A percentile compares a stretch with the other conserved stretches of the same genome.
Conservation (phyloP, 2,888 invertebrate genomes). For the Lacanobia wlatinum region DNA sequence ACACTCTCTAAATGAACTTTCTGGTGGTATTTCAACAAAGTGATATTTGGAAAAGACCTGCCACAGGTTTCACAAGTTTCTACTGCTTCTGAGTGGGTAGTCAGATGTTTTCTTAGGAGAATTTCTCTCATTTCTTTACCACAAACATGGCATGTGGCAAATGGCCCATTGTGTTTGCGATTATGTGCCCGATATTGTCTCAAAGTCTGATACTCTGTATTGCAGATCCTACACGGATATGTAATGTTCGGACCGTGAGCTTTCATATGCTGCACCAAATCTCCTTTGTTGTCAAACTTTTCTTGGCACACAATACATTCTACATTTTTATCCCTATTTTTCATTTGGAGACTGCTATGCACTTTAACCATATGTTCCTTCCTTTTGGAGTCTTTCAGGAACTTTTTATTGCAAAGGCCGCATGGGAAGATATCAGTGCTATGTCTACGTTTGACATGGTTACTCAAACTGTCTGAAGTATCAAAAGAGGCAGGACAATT, state of each 20-base stretch:
- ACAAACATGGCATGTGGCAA: slow-evolving; percentile 56
- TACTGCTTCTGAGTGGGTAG: slow-evolving; percentile 61
- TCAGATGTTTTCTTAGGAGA: slow-evolving; percentile 58
- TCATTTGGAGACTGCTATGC: slow-evolving; percentile 72
- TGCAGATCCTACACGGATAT: slow-evolving; percentile 52
- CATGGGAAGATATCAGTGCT: slow-evolving; percentile 71
- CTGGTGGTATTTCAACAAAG: slow-evolving; percentile 66
- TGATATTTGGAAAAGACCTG: slow-evolving; percentile 63
- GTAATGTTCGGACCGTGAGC: slow-evolving; percentile 39
- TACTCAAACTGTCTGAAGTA: slow-evolving; percentile 61
- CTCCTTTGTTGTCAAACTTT: slow-evolving; percentile 70
- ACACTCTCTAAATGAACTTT: slow-evolving; percentile 67
- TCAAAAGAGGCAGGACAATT: slow-evolving; percentile 76
- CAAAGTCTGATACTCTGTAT: slow-evolving; percentile 50
- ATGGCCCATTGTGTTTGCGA: slow-evolving; percentile 55
- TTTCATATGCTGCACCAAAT: slow-evolving; percentile 72
- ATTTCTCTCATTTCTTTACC: slow-evolving; percentile 65
- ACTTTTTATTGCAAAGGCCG: slow-evolving; percentile 69
- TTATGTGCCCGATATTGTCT: slow-evolving; percentile 53
- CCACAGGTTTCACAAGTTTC: slow-evolving; percentile 70
- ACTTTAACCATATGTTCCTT: slow-evolving; percentile 75
- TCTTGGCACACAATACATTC: slow-evolving; percentile 49
- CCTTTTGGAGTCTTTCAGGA: slow-evolving; percentile 57
- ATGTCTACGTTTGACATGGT: slow-evolving; percentile 71
- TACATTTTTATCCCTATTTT: slow-evolving; percentile 52